A percentile compares a stretch with the other conserved stretches of the same genome.
Evolutionary conservation across 2,797 vertebrate genomes (phyloP).

Genomic region (Adrianichthys oophorus): DNA sequence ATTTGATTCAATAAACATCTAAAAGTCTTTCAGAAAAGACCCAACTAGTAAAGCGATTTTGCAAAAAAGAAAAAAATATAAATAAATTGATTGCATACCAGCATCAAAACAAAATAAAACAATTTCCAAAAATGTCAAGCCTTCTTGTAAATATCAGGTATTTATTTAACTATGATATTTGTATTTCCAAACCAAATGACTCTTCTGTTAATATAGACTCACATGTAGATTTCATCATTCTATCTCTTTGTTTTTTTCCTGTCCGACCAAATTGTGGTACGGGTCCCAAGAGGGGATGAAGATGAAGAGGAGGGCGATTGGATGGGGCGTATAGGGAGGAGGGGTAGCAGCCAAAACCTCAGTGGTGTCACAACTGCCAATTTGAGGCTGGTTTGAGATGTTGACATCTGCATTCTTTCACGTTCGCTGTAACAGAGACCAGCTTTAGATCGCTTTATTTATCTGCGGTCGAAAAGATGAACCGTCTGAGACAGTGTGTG

Average conservation of each 20-base stretch:
- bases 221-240: not conserved
- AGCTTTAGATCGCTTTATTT: conserved; percentile 71
- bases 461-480: conserved; percentile 59
- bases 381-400: conserved; percentile 68
- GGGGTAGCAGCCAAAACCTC: conserved; percentile 59
- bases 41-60: too few relatives aligned
- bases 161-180: too few relatives aligned
- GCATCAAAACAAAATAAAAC: too few relatives aligned
- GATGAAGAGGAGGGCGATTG: conserved; percentile 9
- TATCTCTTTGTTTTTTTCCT: conserved; percentile 4
- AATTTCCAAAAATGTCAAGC: too few relatives aligned
- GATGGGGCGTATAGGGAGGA: conserved; percentile 1
- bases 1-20: not conserved
- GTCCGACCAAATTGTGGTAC: conserved; percentile 18
- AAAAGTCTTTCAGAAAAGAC: too few relatives aligned
- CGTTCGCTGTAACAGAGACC: conserved; percentile 52
- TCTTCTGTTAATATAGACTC: too few relatives aligned
- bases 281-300: conserved; percentile 17
- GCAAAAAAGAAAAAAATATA: too few relatives aligned
- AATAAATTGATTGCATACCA: too few relatives aligned
- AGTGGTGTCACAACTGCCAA: conserved; percentile 71
- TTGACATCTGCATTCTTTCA: conserved; percentile 78
- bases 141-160: too few relatives aligned
- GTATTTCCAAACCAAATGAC: too few relatives aligned
- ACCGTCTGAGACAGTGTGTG: conserved; percentile 18